Base-by-base conservation (phyloP, 2,888 invertebrate genomes). In the Antitype chi region DNA sequence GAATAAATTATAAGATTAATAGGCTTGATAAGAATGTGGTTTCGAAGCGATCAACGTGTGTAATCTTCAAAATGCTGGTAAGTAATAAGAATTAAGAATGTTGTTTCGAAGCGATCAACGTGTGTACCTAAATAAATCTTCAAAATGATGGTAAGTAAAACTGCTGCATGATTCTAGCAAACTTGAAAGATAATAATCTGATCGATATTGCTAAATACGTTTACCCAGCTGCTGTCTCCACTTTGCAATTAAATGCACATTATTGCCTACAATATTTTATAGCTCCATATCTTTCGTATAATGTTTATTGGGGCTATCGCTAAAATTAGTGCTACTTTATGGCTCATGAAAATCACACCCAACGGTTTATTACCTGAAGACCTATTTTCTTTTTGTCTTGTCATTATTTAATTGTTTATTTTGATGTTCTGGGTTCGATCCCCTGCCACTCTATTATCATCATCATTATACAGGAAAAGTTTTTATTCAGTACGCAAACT, bases 221-320 rank as follows among this genome's bases (percentile, higher is more conserved):
- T 28, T 47, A 15, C 15, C 25, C 23, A 76, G 57, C 49, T 69
- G 55, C 53, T 60, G 28, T 20, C 20, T 43, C 59, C 28, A 49
- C 15, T 69, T 32, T 55, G 68, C 63, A 82, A 47, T 64, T 64
- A 57, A 82, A 57, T 17, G 55, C 70, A 69, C 82, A 71, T 64
- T 55, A 69, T 49, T 57, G 20, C 28, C 2, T 43, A 28, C 52
- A 64, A 25, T 74, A 49, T 59, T 70, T 55, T 68, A 70, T n/a
- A 55, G 74, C 69, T 69, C 79, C 23, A 17, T 69, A 79, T 72
- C 25, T 71, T 78, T 43, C n/a, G 23, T 83, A 75, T 75, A 64
- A 17, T 15, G 9, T 57, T 74, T 74, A 71, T 82, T 83, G 60
- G 70, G 64, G 53, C 57, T 83, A 83, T 83, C 66, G 38, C 32